phyloP scores from a whole-genome alignment of 2,113 vertebrate species.

The Phalacrocorax carbo region DNA sequence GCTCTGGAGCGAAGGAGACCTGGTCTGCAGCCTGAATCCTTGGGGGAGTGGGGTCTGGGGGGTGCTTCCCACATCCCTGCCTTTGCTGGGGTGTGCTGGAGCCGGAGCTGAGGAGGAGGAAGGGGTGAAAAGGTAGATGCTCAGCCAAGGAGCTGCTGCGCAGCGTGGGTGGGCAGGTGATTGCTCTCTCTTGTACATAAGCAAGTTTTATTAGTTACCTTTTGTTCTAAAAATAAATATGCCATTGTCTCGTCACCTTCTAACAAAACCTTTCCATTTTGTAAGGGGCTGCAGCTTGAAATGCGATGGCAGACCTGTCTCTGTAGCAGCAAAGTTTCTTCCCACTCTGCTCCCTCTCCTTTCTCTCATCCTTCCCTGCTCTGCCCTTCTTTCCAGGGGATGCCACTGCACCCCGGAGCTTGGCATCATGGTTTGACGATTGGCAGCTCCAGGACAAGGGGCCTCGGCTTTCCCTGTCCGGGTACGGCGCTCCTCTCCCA shows the following conservation, averaged over 20 bases:
- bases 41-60: neutral
- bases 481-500: neutral
- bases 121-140: neutral
- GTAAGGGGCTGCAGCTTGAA: neutral
- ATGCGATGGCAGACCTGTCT: neutral
- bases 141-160: neutral
- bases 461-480: rapidly evolving
- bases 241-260: neutral
- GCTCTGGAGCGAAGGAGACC: rapidly evolving
- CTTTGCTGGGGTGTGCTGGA: neutral
- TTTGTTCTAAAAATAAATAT: slow-evolving; percentile 33
- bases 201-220: neutral
- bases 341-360: neutral
- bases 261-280: neutral
- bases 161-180: neutral
- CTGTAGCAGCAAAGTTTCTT: neutral
- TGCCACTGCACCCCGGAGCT: neutral
- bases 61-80: neutral
- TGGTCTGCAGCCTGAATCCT: neutral
- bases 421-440: rapidly evolving
- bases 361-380: neutral
- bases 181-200: slow-evolving; percentile 1
- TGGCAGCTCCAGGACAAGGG: neutral
- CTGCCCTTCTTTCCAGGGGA: neutral
- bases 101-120: neutral